A percentile compares a stretch with the other conserved stretches of the same genome.
phyloP scores from a whole-genome alignment of 2,113 vertebrate species.

The Lepisosteus osseus region DNA sequence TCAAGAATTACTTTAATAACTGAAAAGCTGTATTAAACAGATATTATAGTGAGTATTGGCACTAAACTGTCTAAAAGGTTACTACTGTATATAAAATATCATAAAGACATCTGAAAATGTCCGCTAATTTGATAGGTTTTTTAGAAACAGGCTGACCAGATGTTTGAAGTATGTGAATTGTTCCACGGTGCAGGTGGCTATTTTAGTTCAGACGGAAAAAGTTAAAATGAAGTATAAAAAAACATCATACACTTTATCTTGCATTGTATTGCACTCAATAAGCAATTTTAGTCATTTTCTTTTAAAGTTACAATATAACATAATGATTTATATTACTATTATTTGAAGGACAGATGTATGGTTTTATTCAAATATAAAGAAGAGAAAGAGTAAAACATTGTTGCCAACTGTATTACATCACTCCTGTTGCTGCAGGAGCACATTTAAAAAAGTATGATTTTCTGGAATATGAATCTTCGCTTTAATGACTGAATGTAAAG shows the following conservation, averaged over 20 bases:
- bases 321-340: too few relatives aligned
- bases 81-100: too few relatives aligned
- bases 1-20: too few relatives aligned
- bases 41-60: too few relatives aligned
- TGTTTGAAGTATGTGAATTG: not conserved
- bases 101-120: not conserved
- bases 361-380: not conserved
- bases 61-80: too few relatives aligned
- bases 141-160: not conserved
- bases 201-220: conserved; percentile 8
- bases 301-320: too few relatives aligned
- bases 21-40: too few relatives aligned
- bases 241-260: not conserved
- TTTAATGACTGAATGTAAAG: too few relatives aligned
- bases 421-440: too few relatives aligned
- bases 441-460: too few relatives aligned
- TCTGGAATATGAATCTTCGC: too few relatives aligned
- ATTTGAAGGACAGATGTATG: not conserved
- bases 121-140: not conserved
- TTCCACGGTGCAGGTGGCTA: conserved; percentile 5
- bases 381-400: not conserved
- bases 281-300: too few relatives aligned
- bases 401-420: not conserved
- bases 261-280: not conserved
- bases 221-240: conserved; percentile 5